Evolutionary conservation across 2,888 invertebrate genomes (phyloP), one percentile per base, ranked within the genome.

Genomic region (Drosophila pseudotakahashii): DNA sequence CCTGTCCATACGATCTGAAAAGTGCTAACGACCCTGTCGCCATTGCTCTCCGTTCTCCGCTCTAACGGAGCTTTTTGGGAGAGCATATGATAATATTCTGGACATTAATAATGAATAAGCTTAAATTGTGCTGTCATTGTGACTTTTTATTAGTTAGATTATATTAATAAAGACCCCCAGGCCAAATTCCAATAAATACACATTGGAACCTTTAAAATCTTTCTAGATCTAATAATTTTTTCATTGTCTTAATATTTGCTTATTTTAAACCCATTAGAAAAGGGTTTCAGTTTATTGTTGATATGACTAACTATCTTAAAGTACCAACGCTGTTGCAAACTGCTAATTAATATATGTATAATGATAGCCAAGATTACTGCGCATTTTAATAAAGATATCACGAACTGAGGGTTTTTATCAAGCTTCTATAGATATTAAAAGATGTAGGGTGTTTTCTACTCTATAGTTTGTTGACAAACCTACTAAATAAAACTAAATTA

Each of bases 11-110:
- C 5, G 16, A 52, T 52, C 19, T 3, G 52, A 30, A n/a, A 57
- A 42, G 41, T 59, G 55, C 30, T 59, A 59, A 30, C 16, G 37
- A 58, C 58, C 37, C 36, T 37, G 19, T 23, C 32, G 54, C 23
- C 23, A 34, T 13, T 32, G 23, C 59, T 59, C 57, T 59, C 11
- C 55, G 39, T 53, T 58, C 39, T 32, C 51, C 16, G 52, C 52
- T 52, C n/a, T 10, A 52, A 23, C 54, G 14, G 23, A 59, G 59
- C 59, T 59, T 59, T 59, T 59, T 32, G 11, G 32, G 9, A 23
- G 54, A 42, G 59, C 11, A 14, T 0, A 10, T 30, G 30, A 30
- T 7, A 16, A 14, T 23, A 14, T 34, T 14, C 9, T 32, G 23
- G 14, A 11, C 9, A 13, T 42, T 54, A 26, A 13, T 42, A 42